Evolutionary conservation across 2,113 vertebrate species (phyloP).

Genomic region (mouse (Mus musculus)): DNA sequence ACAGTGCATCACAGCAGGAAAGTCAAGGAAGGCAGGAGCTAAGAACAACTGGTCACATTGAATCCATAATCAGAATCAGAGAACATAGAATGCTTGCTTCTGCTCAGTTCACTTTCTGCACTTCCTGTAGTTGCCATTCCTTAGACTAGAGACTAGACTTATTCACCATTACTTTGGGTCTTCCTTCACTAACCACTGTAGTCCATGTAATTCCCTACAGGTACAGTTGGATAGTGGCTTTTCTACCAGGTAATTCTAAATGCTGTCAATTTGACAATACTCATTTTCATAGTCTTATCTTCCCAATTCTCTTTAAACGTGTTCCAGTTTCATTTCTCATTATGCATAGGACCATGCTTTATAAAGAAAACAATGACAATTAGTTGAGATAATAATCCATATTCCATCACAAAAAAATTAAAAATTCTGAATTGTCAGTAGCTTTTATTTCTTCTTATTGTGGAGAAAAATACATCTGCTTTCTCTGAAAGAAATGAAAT

Average conservation of each 20-base stretch:
- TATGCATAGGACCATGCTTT: neutral
- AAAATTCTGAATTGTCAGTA: neutral
- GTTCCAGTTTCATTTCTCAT: neutral
- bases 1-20: neutral
- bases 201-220: neutral
- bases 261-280: neutral
- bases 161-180: neutral
- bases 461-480: neutral
- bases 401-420: neutral
- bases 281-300: neutral
- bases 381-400: neutral
- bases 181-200: neutral
- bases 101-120: neutral
- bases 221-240: neutral
- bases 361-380: neutral
- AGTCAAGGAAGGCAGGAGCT: neutral
- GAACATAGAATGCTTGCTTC: no score
- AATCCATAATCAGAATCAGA: neutral
- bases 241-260: neutral
- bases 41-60: neutral
- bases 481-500: neutral
- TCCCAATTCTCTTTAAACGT: neutral
- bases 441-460: neutral
- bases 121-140: neutral
- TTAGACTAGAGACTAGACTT: neutral